These are phyloP conservation scores for Spatulosminthurus flaviceps DNA, from an alignment of 2,888 invertebrate genomes.

Conservation along the genomic window DNA sequence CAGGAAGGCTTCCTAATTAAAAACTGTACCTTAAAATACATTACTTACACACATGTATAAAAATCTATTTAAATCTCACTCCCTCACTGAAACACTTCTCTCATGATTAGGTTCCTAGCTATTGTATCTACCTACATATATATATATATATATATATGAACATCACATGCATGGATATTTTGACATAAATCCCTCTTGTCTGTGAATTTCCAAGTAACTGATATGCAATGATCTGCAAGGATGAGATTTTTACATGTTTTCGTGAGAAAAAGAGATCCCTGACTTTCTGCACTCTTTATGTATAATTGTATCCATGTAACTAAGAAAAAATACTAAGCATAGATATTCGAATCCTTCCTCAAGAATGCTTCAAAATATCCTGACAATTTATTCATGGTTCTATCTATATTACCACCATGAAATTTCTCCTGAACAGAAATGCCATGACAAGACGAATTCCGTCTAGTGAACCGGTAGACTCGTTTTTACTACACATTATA, in stretches of 20 bases:
- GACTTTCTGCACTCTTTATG: background rate
- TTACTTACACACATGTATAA: no score
- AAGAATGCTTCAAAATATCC: background rate
- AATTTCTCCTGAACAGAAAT: slow-evolving; percentile 28
- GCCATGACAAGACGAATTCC: slow-evolving; percentile 32
- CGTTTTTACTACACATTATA: background rate
- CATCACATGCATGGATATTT: no score
- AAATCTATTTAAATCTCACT: no score
- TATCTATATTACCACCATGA: slow-evolving; percentile 38
- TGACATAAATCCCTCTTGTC: no score
- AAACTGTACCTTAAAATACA: no score
- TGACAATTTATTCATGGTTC: slow-evolving; percentile 37
- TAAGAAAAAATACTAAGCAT: no score
- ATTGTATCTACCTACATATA: no score
- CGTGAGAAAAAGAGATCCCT: slow-evolving; percentile 27
- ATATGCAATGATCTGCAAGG: background rate
- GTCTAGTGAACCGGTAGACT: slow-evolving; percentile 22
- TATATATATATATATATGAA: no score
- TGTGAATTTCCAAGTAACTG: background rate
- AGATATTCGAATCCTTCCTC: background rate
- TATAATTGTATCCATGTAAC: no score
- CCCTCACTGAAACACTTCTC: no score
- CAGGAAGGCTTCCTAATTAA: no score
- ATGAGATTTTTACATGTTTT: background rate
- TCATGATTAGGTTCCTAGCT: no score